phyloP scores from a whole-genome alignment of 2,113 vertebrate genomes.

The Hoplias malabaricus region DNA sequence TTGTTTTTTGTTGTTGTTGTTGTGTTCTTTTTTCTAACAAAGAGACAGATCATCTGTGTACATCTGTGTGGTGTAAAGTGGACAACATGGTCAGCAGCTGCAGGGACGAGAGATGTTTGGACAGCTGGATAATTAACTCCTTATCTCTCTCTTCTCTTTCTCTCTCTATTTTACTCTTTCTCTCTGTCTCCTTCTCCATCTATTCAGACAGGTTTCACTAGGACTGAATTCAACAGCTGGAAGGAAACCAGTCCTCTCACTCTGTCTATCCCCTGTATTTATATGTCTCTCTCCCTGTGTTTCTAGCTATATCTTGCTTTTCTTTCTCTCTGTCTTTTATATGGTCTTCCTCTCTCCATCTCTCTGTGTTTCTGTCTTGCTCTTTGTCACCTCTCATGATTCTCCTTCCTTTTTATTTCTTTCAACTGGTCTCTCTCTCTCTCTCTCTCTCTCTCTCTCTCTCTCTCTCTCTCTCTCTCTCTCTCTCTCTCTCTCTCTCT shows the following conservation, averaged over 20 bases:
- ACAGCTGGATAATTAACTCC: constrained; percentile 67
- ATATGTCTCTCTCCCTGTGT: too few species aligned
- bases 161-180: constrained; percentile 15
- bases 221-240: too few species aligned
- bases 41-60: not conserved
- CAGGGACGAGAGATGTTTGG: constrained; percentile 56
- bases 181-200: constrained; percentile 26
- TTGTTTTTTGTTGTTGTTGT: not conserved
- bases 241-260: too few species aligned
- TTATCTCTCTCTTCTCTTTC: constrained; percentile 43
- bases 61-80: not conserved
- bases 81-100: constrained; percentile 24
- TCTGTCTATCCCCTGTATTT: too few species aligned
- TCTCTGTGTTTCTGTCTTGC: too few species aligned
- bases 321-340: too few species aligned
- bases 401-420: too few species aligned
- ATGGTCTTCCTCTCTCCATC: too few species aligned
- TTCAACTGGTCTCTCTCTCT: too few species aligned
- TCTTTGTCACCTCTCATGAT: too few species aligned
- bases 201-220: too few species aligned
- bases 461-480: constrained; percentile 19
- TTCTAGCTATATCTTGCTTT: too few species aligned
- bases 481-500: constrained; percentile 23
- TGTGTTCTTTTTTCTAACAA: not conserved
- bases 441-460: constrained; percentile 19